Base-by-base conservation (phyloP, 2,797 vertebrate genomes). In the Esox masquinongy region DNA sequence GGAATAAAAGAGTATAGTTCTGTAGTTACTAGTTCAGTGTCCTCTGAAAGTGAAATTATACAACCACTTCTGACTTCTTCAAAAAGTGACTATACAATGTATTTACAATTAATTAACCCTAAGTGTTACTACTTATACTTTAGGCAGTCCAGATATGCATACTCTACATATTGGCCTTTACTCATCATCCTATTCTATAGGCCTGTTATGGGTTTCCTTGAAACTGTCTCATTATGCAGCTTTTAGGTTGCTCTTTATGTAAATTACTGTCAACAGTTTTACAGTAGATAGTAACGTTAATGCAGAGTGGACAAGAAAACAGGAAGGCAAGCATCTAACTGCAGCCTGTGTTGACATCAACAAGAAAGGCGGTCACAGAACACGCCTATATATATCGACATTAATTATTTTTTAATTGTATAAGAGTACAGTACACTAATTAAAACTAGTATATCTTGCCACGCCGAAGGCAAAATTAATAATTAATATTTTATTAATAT, bases 401-500 rank as follows among this genome's bases (percentile, higher is more conserved):
- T 99, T 96, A 98, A 96, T 97, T 97, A 96, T 96, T 97, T 98
- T 98, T 97, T 98, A 98, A 99, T 99, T 99, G 97, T 97, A 95
- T 94, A 96, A 93, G 95, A 99, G 96, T 98, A 97, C 95, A 97
- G 94, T 97, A 97, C 96, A 97, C 97, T 99, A 99, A 99, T 99
- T 99, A 99, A 98, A 98, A 97, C 95, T 96, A 98, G 97, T 97
- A 98, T 97, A 97, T 98, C 96, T 98, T 97, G 95, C 96, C 95
- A 95, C 93, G 97, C 98, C 97, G 96, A 96, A 95, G 97, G 97
- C 97, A 96, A 99, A 96, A 99, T 99, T 97, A 99, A 99, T 98
- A 96, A 98, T 98, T 98, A 95, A 99, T 97, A 90, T 97, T 97
- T 97, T 98, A 99, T 99, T 99, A 98, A 98, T 98, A 99, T 99